Percentiles rank a stretch among this genome's conserved stretches.
Conservation (phyloP, 2,113 vertebrate species). For the Ophthalmolycus amberensis region DNA sequence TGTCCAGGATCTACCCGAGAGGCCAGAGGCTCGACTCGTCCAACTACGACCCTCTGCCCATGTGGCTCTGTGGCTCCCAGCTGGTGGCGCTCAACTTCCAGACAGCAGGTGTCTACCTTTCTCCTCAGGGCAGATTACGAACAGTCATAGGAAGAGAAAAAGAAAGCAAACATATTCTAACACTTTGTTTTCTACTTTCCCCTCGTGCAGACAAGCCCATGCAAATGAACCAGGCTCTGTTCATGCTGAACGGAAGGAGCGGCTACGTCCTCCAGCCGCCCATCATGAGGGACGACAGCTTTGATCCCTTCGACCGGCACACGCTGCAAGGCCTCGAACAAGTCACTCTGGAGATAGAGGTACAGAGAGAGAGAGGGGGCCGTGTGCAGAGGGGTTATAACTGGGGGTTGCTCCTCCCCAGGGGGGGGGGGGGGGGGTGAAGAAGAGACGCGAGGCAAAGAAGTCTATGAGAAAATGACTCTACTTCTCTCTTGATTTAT, state of each 20-base stretch:
- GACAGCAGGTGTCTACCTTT: slow-evolving; percentile 89
- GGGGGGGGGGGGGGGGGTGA: too few relatives aligned
- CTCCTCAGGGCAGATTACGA: background rate
- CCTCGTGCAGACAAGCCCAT: slow-evolving; percentile 92
- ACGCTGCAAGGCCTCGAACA: slow-evolving; percentile 88
- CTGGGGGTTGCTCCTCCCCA: background rate
- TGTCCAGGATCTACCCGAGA: slow-evolving; percentile 97
- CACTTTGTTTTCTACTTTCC: too few relatives aligned
- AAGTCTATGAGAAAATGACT: too few relatives aligned
- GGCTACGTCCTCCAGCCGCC: slow-evolving; percentile 94
- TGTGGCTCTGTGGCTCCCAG: slow-evolving; percentile 99
- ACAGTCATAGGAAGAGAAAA: background rate
- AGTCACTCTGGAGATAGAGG: slow-evolving; percentile 89
- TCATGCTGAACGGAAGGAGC: slow-evolving; percentile 92
- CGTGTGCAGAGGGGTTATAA: background rate
- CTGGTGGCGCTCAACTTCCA: slow-evolving; percentile 99
- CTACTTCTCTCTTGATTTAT: too few relatives aligned
- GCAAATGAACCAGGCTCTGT: slow-evolving; percentile 99
- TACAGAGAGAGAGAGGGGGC: slow-evolving; percentile 7
- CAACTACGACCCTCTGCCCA: slow-evolving; percentile 97
- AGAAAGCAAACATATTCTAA: too few relatives aligned
- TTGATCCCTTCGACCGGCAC: slow-evolving; percentile 95
- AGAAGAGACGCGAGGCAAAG: background rate
- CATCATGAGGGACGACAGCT: slow-evolving; percentile 94
- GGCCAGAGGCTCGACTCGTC: slow-evolving; percentile 98